These are phyloP conservation scores for Oreocharis arfaki DNA, from an alignment of 2,113 vertebrate genomes.

Conservation along the genomic window DNA sequence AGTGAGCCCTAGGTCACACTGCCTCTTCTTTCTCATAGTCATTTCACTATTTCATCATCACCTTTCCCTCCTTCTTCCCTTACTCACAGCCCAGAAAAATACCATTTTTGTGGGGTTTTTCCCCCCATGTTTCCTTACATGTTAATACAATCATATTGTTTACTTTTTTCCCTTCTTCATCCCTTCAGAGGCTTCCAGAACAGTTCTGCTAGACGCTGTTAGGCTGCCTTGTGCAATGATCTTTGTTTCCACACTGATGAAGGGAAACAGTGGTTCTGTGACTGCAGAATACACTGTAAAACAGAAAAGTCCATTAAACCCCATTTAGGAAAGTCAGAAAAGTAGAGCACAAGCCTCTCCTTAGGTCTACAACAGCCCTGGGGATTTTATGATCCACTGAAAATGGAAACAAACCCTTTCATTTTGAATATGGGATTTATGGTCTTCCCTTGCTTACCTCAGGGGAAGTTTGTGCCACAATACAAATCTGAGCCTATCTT, in stretches of 20 bases:
- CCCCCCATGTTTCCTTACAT: rapidly evolving
- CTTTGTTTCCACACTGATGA: not conserved
- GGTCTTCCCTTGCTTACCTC: not conserved
- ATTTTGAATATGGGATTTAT: not conserved
- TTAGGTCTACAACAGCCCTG: not conserved
- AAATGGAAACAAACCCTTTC: not conserved
- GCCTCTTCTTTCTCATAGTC: not conserved
- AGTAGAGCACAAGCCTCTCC: not conserved
- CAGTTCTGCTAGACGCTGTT: not conserved
- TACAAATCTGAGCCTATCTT: not conserved
- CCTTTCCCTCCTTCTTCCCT: not conserved
- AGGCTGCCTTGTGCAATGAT: not conserved
- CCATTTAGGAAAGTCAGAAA: not conserved
- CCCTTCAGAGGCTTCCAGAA: not conserved
- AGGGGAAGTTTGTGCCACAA: not conserved
- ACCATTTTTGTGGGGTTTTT: rapidly evolving
- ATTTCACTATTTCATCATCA: not conserved
- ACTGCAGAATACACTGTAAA: not conserved
- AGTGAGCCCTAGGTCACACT: not conserved
- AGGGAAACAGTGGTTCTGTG: not conserved
- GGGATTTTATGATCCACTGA: not conserved
- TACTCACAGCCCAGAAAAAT: not conserved
- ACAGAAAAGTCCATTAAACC: not conserved
- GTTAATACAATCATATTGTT: not conserved
- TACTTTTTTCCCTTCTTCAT: not conserved